Conservation (phyloP, 2,113 vertebrate species). For the Columba janthina region DNA sequence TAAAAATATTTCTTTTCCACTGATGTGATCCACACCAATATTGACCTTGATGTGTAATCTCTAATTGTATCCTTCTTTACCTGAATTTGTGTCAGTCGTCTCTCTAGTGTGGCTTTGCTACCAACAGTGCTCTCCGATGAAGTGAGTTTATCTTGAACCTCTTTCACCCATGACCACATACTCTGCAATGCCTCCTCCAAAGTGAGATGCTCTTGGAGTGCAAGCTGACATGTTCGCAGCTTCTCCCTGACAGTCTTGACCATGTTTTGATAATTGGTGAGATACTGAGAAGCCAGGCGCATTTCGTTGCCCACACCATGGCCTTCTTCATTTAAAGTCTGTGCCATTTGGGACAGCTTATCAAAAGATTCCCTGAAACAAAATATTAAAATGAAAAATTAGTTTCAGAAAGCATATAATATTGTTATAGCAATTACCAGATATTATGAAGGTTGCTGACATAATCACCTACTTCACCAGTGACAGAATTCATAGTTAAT, state of each 20-base stretch:
- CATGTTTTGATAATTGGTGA: conserved; percentile 84
- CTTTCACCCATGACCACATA: conserved; percentile 89
- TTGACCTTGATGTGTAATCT: neutral
- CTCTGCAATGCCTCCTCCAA: conserved; percentile 88
- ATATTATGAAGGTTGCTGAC: neutral
- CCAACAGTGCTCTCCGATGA: conserved; percentile 86
- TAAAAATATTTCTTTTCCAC: neutral
- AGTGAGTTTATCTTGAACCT: conserved; percentile 83
- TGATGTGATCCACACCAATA: neutral
- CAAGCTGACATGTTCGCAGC: conserved; percentile 83
- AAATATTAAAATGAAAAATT: neutral
- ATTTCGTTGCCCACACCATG: conserved; percentile 80
- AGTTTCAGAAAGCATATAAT: neutral
- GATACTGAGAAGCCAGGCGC: conserved; percentile 80
- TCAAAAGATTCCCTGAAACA: conserved; percentile 86
- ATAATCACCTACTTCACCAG: neutral
- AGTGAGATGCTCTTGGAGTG: conserved; percentile 89
- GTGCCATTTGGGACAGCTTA: conserved; percentile 84
- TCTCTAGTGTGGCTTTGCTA: conserved; percentile 84
- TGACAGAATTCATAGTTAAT: neutral
- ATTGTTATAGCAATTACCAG: neutral
- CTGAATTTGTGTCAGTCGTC: conserved; percentile 86
- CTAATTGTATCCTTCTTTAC: conserved; percentile 63
- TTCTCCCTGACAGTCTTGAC: conserved; percentile 82
- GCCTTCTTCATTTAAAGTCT: conserved; percentile 84